Evolutionary conservation across 2,797 vertebrate species (phyloP).

Genomic region (Malacoctenus gilli): DNA sequence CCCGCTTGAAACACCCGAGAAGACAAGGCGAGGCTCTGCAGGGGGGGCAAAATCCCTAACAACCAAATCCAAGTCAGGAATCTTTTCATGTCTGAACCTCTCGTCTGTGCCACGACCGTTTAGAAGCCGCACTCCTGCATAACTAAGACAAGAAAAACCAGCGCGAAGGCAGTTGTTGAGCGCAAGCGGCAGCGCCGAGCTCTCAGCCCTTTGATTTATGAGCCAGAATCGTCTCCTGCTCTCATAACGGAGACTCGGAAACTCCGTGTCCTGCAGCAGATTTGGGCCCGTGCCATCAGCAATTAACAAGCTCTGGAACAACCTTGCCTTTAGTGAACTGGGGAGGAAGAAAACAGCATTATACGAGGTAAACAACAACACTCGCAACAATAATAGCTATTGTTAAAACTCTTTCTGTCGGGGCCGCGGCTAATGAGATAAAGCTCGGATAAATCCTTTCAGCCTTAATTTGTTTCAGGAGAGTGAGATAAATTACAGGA

Average conservation of each 20-base stretch:
- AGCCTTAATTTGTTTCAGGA: slow-evolving; percentile 43
- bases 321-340: slow-evolving; percentile 14
- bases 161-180: slow-evolving; percentile 40
- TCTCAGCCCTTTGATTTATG: slow-evolving; percentile 57
- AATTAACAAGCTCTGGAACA: slow-evolving; percentile 50
- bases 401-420: slow-evolving; percentile 27
- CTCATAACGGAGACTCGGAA: slow-evolving; percentile 22
- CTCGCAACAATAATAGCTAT: slow-evolving; percentile 19
- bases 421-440: slow-evolving; percentile 42
- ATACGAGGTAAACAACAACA: slow-evolving; percentile 39
- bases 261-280: slow-evolving; percentile 32
- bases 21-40: slow-evolving; percentile 30
- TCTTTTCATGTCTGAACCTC: slow-evolving; percentile 51
- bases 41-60: slow-evolving; percentile 58
- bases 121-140: slow-evolving; percentile 22
- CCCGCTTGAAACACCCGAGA: slow-evolving; percentile 32
- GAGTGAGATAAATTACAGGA: slow-evolving; percentile 57
- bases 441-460: slow-evolving; percentile 49
- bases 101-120: slow-evolving; percentile 36
- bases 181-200: slow-evolving; percentile 38
- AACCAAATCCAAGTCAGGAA: slow-evolving; percentile 72
- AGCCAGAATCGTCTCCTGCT: slow-evolving; percentile 44
- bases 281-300: slow-evolving; percentile 48
- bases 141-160: slow-evolving; percentile 42
- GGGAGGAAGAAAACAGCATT: slow-evolving; percentile 18